These are phyloP conservation scores for Anarrhichthys ocellatus DNA, from an alignment of 2,113 vertebrate genomes.

Conservation along the genomic window DNA sequence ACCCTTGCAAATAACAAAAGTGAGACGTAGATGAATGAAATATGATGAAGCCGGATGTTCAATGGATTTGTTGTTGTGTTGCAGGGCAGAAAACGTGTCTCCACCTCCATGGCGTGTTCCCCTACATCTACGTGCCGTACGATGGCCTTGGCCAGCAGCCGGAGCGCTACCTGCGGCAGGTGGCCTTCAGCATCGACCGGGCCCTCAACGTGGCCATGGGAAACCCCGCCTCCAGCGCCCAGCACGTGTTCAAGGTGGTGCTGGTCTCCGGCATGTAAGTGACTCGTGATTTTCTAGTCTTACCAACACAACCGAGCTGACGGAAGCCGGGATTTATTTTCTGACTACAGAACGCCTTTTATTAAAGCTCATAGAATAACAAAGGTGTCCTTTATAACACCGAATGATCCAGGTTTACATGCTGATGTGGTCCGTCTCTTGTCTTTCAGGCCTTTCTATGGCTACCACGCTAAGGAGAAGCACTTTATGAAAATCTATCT, in stretches of 20 bases:
- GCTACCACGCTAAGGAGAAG: slow-evolving; percentile 95
- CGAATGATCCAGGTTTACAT: background rate
- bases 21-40: too few relatives aligned
- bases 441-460: slow-evolving; percentile 94
- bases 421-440: background rate
- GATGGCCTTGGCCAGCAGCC: slow-evolving; percentile 89
- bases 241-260: slow-evolving; percentile 96
- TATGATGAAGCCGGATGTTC: background rate
- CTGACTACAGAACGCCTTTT: background rate
- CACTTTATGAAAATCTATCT: slow-evolving; percentile 99
- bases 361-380: background rate
- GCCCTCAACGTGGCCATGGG: slow-evolving; percentile 97
- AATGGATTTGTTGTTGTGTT: background rate
- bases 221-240: slow-evolving; percentile 90
- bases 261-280: slow-evolving; percentile 98
- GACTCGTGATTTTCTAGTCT: background rate
- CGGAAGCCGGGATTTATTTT: background rate
- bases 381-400: background rate
- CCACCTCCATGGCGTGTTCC: slow-evolving; percentile 95
- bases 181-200: slow-evolving; percentile 97
- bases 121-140: slow-evolving; percentile 95
- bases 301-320: background rate
- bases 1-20: background rate
- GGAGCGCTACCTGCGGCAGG: slow-evolving; percentile 91
- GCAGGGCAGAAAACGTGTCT: slow-evolving; percentile 98